A percentile compares a stretch with the other conserved stretches of the same genome.
phyloP scores from a whole-genome alignment of 2,888 invertebrate genomes.

The Thecophora atra region DNA sequence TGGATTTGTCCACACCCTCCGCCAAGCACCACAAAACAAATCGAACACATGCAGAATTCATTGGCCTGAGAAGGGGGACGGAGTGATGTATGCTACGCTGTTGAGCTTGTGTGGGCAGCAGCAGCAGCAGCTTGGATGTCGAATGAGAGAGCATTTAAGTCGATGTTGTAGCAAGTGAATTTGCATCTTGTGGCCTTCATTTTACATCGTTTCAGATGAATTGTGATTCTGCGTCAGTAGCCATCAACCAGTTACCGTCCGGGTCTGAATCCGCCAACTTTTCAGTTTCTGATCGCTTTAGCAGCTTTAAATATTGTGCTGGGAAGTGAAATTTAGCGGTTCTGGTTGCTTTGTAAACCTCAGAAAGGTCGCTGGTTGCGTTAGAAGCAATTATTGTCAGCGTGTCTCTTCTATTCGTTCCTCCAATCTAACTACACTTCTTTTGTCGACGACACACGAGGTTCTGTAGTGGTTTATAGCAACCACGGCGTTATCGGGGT shows the following conservation, averaged over 20 bases:
- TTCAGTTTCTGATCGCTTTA: constrained; percentile 8
- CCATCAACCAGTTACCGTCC: background rate
- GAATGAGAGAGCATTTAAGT: constrained; percentile 5
- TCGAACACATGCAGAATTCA: background rate
- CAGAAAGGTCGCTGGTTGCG: constrained; percentile 11
- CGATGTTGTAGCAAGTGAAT: constrained; percentile 8
- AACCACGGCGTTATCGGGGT: background rate
- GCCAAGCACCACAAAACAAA: background rate
- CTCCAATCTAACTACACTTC: too few species aligned
- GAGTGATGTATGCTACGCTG: background rate
- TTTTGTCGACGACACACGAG: background rate
- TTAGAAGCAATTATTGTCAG: too few species aligned
- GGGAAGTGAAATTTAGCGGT: constrained; percentile 25
- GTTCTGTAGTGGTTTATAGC: background rate
- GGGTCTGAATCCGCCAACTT: constrained; percentile 7
- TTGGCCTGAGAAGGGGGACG: background rate
- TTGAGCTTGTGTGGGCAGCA: background rate
- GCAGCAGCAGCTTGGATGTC: constrained; percentile 29
- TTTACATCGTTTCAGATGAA: constrained; percentile 1
- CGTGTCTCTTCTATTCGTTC: too few species aligned
- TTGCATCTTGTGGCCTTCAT: constrained; percentile 16
- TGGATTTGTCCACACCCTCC: constrained; percentile 27
- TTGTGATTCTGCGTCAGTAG: background rate
- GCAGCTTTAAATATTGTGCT: background rate
- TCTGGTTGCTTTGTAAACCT: too few species aligned